Conservation (phyloP, 2,113 vertebrate genomes). For the Corythaeola cristata region DNA sequence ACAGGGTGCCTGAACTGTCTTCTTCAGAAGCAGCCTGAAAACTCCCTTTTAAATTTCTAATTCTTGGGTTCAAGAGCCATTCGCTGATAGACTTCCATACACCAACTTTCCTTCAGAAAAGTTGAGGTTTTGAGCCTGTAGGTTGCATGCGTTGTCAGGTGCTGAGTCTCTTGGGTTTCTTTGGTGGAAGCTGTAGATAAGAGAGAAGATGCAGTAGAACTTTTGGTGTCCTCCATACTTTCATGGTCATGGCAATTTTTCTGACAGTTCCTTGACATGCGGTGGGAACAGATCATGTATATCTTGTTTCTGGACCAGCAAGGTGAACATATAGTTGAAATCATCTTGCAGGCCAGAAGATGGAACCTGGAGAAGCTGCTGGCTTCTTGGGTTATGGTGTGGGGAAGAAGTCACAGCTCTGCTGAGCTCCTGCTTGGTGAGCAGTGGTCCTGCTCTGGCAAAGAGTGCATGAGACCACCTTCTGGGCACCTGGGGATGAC, state of each 20-base stretch:
- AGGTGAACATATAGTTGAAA: neutral
- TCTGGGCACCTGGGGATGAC: neutral
- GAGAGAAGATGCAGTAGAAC: neutral
- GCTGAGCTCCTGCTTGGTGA: neutral
- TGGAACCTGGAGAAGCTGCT: neutral
- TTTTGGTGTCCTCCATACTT: neutral
- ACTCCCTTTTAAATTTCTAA: neutral
- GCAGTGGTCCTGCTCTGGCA: neutral
- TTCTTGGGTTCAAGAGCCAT: neutral
- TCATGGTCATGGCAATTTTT: neutral
- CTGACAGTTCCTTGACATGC: neutral
- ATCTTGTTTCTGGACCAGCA: neutral
- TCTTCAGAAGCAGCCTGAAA: neutral
- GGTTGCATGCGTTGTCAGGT: neutral
- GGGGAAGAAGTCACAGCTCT: neutral
- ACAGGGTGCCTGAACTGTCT: neutral
- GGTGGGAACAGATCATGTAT: neutral
- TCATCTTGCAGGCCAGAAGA: neutral
- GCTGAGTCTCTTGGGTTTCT: neutral
- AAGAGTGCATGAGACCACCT: neutral
- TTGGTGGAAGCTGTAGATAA: neutral
- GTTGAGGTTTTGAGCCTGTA: neutral
- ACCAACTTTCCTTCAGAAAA: neutral
- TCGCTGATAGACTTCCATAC: neutral
- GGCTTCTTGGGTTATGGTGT: neutral